Base-by-base conservation (phyloP, 2,888 invertebrate species). In the Harpalus rufipes region DNA sequence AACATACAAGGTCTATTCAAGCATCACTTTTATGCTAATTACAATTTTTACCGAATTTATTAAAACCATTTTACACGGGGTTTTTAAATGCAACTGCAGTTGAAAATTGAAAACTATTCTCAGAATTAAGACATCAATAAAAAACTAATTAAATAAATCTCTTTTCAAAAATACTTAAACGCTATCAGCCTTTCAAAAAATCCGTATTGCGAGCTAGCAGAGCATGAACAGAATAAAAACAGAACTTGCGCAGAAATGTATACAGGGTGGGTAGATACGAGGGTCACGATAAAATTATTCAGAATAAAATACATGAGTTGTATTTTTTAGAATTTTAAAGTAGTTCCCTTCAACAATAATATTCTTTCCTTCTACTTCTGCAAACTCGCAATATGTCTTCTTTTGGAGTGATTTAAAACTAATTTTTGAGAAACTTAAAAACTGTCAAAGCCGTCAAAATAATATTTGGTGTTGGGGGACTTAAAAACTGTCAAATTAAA, bases 111-210 rank as follows among this genome's bases (percentile, higher is more conserved):
- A 68, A 39, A 68, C 25, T 7, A 68, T 68, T 68, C 68, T 39
- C 6, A 68, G 68, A 68, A 68, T 39, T 1, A 32, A 68, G 39
- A 32, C 39, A 39, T 74, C 44, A 44, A 74, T 74, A 74, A 74
- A 74, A 74, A 74, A 39, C n/a, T 74, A 74, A 74, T 74, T 41
- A 74, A 74, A 74, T 74, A 44, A 44, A 74, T 21, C 44, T 41
- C 14, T 7, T 41, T 74, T 74, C 41, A 74, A 44, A 74, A 12
- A 41, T 44, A 18, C 72, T 41, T 41, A 74, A 44, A 18, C 72
- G 44, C 44, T 74, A 18, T 44, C 72, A 74, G 44, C 72, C 16
- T 16, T 44, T 74, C 32, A 41, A 74, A 74, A 74, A 74, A 18
- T 74, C 18, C 72, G 41, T 44, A 74, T 74, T 74, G 72, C 72